A percentile compares a stretch with the other conserved stretches of the same genome.
phyloP scores from a whole-genome alignment of 2,113 vertebrate species.

The Rynchops niger region DNA sequence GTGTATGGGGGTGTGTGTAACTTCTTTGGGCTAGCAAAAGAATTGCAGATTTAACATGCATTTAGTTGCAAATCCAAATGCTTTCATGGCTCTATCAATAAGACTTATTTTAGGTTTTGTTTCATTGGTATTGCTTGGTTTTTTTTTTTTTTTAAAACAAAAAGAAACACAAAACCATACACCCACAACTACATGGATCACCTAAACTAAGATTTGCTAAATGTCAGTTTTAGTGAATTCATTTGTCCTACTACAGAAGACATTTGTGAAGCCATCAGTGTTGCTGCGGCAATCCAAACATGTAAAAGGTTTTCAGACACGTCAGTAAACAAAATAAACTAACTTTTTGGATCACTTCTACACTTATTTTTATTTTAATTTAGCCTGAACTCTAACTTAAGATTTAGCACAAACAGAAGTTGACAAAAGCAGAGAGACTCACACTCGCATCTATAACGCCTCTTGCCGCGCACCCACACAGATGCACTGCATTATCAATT shows the following conservation, averaged over 20 bases:
- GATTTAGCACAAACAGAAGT: background rate
- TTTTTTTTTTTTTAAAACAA: background rate
- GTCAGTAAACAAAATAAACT: background rate
- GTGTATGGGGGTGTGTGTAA: accelerated
- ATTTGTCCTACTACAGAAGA: background rate
- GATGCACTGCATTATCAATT: accelerated
- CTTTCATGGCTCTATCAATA: background rate
- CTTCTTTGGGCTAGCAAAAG: background rate
- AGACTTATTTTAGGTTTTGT: accelerated
- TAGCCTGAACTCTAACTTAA: background rate
- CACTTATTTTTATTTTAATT: background rate
- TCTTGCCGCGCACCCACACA: accelerated
- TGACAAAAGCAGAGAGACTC: background rate
- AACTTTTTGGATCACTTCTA: background rate
- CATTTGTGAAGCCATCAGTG: background rate
- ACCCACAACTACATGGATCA: accelerated
- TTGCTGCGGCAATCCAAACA: background rate
- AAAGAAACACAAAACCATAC: background rate
- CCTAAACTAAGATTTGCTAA: background rate
- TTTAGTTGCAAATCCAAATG: background rate
- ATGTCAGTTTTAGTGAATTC: background rate
- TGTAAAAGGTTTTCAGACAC: accelerated
- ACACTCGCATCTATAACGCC: background rate
- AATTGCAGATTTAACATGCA: background rate
- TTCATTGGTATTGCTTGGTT: background rate